These are phyloP conservation scores for Xiphophorus hellerii DNA, from an alignment of 2,113 vertebrate species.

Conservation along the genomic window DNA sequence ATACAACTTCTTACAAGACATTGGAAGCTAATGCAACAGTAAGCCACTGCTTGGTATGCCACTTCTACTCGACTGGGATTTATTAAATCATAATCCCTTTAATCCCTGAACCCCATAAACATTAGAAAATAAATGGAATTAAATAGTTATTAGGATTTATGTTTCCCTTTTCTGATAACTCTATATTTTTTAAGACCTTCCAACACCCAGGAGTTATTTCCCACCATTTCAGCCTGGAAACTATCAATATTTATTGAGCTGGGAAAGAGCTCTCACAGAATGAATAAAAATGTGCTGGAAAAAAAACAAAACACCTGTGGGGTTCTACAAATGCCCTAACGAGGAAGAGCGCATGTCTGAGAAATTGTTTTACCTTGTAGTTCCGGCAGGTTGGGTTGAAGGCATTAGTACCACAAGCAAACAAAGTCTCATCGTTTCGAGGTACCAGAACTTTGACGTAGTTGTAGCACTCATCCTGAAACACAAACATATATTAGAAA, in stretches of 20 bases:
- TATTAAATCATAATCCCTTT: not conserved
- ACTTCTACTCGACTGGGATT: not conserved
- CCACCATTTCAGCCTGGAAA: not conserved
- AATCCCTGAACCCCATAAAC: not conserved
- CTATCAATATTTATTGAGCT: not conserved
- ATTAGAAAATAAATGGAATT: slow-evolving; percentile 10
- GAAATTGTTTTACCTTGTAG: slow-evolving; percentile 77
- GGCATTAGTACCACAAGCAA: slow-evolving; percentile 90
- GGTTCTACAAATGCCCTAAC: not conserved
- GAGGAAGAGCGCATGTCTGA: not conserved
- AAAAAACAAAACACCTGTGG: not conserved
- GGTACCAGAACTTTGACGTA: slow-evolving; percentile 90
- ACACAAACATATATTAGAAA: not conserved
- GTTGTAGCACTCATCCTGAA: slow-evolving; percentile 91
- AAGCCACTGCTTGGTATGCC: not conserved
- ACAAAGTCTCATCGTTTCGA: slow-evolving; percentile 84
- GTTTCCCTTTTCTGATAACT: slow-evolving; percentile 1
- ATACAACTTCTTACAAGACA: not conserved
- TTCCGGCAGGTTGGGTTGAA: slow-evolving; percentile 89
- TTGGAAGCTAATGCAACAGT: not conserved
- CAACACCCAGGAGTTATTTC: slow-evolving; percentile 5
- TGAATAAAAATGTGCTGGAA: not conserved
- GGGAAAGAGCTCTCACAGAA: slow-evolving; percentile 1
- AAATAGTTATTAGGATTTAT: not conserved
- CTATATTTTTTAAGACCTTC: not conserved